Conservation (phyloP, 2,797 vertebrate species). For the Lutjanus argentimaculatus region DNA sequence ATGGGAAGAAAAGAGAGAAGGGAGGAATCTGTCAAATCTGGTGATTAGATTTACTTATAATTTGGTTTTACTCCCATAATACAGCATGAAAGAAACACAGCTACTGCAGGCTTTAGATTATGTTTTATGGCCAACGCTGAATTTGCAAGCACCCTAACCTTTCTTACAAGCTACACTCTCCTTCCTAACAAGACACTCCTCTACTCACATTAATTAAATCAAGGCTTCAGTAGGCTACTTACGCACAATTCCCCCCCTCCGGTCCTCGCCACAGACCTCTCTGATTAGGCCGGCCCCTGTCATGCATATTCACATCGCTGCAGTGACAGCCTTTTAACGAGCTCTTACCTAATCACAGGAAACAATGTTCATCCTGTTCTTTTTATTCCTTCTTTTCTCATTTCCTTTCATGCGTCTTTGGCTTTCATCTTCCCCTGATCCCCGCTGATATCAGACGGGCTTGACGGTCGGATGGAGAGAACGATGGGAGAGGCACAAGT, state of each 20-base stretch:
- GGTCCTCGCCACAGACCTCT: slow-evolving; percentile 89
- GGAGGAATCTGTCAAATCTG: slow-evolving; percentile 76
- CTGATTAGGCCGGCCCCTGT: slow-evolving; percentile 92
- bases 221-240: slow-evolving; percentile 93
- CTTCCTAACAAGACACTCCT: slow-evolving; percentile 92
- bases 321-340: slow-evolving; percentile 98
- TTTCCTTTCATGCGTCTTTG: slow-evolving; percentile 69
- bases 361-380: slow-evolving; percentile 99
- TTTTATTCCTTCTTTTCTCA: slow-evolving; percentile 78
- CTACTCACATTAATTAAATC: slow-evolving; percentile 99
- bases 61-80: slow-evolving; percentile 79
- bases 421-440: slow-evolving; percentile 79
- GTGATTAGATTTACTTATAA: slow-evolving; percentile 83
- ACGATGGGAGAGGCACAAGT: slow-evolving; percentile 91
- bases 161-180: slow-evolving; percentile 56
- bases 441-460: slow-evolving; percentile 87
- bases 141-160: slow-evolving; percentile 74
- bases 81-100: slow-evolving; percentile 83
- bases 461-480: slow-evolving; percentile 86
- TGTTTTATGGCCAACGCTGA: slow-evolving; percentile 89
- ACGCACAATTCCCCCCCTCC: slow-evolving; percentile 85
- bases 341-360: slow-evolving; percentile 97
- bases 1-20: neutral
- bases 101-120: slow-evolving; percentile 84
- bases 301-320: slow-evolving; percentile 97